Evolutionary conservation across 2,888 invertebrate genomes (phyloP).

Genomic region (Eugnorisma glareosa): DNA sequence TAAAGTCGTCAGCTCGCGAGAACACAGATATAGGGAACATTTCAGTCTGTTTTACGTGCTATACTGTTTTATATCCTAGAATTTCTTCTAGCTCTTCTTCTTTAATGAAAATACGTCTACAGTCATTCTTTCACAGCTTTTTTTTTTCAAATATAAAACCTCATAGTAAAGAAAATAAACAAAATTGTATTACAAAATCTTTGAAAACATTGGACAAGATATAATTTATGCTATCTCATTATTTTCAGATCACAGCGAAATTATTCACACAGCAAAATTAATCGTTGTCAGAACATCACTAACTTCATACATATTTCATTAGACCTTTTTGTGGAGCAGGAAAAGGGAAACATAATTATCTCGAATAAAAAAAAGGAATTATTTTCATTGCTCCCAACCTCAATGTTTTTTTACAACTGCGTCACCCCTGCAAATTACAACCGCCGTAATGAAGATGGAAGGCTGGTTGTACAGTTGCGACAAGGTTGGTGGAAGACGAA

Average conservation of each 20-base stretch:
- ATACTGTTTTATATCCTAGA: slow-evolving; percentile 27
- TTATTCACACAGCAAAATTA: slow-evolving; percentile 42
- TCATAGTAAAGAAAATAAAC: neutral
- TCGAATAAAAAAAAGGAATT: slow-evolving; percentile 55
- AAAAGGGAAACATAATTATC: slow-evolving; percentile 59
- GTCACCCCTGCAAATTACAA: slow-evolving; percentile 64
- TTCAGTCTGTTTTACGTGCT: slow-evolving; percentile 13
- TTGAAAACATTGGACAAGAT: slow-evolving; percentile 10
- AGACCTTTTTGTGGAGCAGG: slow-evolving; percentile 36
- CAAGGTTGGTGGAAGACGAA: neutral
- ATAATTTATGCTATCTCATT: slow-evolving; percentile 28
- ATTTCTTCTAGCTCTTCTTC: neutral
- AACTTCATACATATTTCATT: slow-evolving; percentile 58
- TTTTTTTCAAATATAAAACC: neutral
- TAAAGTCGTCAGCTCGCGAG: slow-evolving; percentile 40
- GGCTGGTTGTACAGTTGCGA: slow-evolving; percentile 17
- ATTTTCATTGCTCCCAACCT: slow-evolving; percentile 59
- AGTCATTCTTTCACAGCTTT: neutral
- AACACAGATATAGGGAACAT: slow-evolving; percentile 20
- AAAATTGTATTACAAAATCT: neutral
- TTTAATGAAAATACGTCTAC: neutral
- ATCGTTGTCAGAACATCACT: slow-evolving; percentile 43
- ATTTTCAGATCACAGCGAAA: slow-evolving; percentile 30
- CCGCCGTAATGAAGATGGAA: slow-evolving; percentile 62
- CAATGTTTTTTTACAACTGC: slow-evolving; percentile 56